phyloP scores from a whole-genome alignment of 2,888 invertebrate genomes.

The Tipula unca region DNA sequence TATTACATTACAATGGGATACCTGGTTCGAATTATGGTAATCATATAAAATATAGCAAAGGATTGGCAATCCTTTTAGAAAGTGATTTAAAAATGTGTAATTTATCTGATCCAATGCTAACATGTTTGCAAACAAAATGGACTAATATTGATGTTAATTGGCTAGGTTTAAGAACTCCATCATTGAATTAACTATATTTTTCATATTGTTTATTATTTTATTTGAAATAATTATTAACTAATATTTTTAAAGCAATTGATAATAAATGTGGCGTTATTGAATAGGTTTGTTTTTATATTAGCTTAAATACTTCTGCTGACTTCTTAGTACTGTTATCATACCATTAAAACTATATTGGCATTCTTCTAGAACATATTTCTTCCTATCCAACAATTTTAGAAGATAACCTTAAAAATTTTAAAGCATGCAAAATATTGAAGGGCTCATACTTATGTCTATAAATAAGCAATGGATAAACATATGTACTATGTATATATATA shows the following conservation, averaged over 20 bases:
- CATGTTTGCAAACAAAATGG: constrained; percentile 93
- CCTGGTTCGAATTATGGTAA: constrained; percentile 69
- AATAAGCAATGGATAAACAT: too few species aligned
- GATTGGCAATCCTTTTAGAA: constrained; percentile 76
- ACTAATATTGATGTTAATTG: constrained; percentile 90
- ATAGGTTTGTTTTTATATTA: not conserved
- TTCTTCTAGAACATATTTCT: too few species aligned
- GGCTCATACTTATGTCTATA: too few species aligned
- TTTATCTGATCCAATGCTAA: constrained; percentile 78
- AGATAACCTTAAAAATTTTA: too few species aligned
- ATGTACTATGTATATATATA: too few species aligned
- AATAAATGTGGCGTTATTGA: not conserved
- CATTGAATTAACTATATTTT: constrained; percentile 55
- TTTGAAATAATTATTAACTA: not conserved
- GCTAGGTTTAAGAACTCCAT: constrained; percentile 68
- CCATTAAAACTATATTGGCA: too few species aligned
- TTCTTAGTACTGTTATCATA: too few species aligned
- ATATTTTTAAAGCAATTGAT: not conserved
- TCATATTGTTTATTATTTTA: not conserved
- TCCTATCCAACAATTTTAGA: too few species aligned
- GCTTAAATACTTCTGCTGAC: too few species aligned
- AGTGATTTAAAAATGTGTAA: constrained; percentile 70
- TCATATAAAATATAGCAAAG: constrained; percentile 67
- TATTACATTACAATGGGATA: constrained; percentile 91
- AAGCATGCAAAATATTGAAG: too few species aligned